Evolutionary conservation across 2,888 invertebrate genomes (phyloP).

Genomic region (Epsilonema sp.): DNA sequence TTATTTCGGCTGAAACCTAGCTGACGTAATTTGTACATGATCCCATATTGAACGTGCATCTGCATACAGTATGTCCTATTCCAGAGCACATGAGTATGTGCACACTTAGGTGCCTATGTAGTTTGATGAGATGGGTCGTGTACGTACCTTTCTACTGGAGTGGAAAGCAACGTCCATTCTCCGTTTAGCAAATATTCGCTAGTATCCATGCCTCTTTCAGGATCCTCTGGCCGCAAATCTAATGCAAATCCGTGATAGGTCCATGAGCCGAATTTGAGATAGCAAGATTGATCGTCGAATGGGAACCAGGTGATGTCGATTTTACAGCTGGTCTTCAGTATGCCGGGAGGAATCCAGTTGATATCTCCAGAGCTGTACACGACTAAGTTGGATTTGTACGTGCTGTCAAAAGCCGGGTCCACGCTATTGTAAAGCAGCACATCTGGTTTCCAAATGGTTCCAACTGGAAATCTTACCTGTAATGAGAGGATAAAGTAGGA

Average conservation of each 20-base stretch:
- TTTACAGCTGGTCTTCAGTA: constrained; percentile 90
- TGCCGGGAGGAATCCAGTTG: constrained; percentile 85
- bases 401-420: constrained; percentile 59
- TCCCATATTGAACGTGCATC: too few species aligned
- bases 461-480: too few species aligned
- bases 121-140: not conserved
- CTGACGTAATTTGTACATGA: too few species aligned
- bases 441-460: constrained; percentile 21
- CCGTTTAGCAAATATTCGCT: constrained; percentile 94
- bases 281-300: constrained; percentile 63
- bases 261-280: constrained; percentile 68
- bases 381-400: constrained; percentile 89
- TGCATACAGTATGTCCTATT: too few species aligned
- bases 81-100: too few species aligned
- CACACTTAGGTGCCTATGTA: too few species aligned
- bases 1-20: too few species aligned
- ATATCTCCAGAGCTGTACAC: constrained; percentile 85
- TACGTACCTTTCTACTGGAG: not conserved
- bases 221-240: constrained; percentile 2
- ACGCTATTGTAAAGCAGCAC: constrained; percentile 18
- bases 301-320: constrained; percentile 99
- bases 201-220: constrained; percentile 14
- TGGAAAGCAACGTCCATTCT: constrained; percentile 72
- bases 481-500: too few species aligned
- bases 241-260: constrained; percentile 53